Base-by-base conservation (phyloP, 2,888 invertebrate species). In the Pandemis heparana region DNA sequence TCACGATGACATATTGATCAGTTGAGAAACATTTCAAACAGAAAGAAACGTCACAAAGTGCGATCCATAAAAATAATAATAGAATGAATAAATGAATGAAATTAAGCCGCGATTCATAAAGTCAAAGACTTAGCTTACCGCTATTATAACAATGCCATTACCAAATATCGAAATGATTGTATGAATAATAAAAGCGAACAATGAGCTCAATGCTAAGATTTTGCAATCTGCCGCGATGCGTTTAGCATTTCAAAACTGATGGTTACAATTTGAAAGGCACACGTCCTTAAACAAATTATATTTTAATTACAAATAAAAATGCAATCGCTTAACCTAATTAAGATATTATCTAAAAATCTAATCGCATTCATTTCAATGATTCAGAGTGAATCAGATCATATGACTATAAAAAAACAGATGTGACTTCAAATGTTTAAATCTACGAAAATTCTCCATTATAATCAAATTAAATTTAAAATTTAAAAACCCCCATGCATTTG, bases 191-290 rank as follows among this genome's bases (percentile, higher is more conserved):
- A 56, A 67, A 0, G 10, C 56, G 46, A 69, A 74, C 74, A 74
- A 74, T 74, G 60, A n/a, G 46, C 39, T 43, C 74, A 69, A 64
- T 73, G 73, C 69, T 64, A 69, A 53, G 48, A 74, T 70, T 74
- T 74, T 70, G 74, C 70, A 74, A 74, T 51, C 16, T 38, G 18
- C 64, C 23, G 16, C 65, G 74, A 69, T 70, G 74, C 65, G 74
- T 70, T 70, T 46, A 38, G 70, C 43, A 74, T 74, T 53, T 65
- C 65, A 69, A 74, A 69, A 69, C 59, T 23, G 23, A 14, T 65
- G 51, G 64, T 64, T 46, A 51, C 18, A 38, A 53, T 53, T 66
- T 62, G 61, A 53, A 71, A 46, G 59, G 59, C 39, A 18, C 48
- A 38, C 38, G 51, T 51, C 48, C 65, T 65, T 65, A 8, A 46